Evolutionary conservation across 2,797 vertebrate genomes (phyloP).

Genomic region (Apogon talboti): DNA sequence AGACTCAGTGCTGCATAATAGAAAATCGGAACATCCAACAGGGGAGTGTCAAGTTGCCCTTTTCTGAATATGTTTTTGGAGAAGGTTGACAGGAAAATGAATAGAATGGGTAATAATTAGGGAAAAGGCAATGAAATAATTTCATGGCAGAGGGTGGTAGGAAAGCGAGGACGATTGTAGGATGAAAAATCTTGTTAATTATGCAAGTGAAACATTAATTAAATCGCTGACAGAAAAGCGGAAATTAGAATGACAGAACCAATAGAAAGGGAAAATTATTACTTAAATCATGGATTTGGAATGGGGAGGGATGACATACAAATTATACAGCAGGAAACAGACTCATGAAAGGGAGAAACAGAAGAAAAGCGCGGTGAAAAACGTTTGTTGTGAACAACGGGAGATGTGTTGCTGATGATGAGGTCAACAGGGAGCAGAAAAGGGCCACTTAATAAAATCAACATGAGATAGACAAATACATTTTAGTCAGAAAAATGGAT

Average conservation of each 20-base stretch:
- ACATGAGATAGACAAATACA: constrained; percentile 67
- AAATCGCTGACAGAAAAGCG: constrained; percentile 32
- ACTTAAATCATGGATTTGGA: neutral
- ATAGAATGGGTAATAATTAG: constrained; percentile 26
- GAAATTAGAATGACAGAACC: constrained; percentile 35
- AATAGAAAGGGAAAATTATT: neutral
- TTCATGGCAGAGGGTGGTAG: constrained; percentile 8
- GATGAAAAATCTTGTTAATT: constrained; percentile 39
- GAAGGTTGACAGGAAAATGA: constrained; percentile 57
- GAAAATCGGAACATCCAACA: constrained; percentile 55
- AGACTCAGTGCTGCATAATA: constrained; percentile 40
- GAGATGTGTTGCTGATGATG: constrained; percentile 24
- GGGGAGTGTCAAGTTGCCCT: constrained; percentile 56
- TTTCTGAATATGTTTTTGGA: constrained; percentile 48
- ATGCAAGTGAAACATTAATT: constrained; percentile 44
- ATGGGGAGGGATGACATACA: neutral
- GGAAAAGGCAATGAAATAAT: constrained; percentile 43
- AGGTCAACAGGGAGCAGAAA: constrained; percentile 42
- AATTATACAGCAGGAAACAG: neutral
- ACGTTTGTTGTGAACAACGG: neutral
- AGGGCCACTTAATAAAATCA: constrained; percentile 63
- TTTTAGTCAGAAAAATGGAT: constrained; percentile 74
- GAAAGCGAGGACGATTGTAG: constrained; percentile 5
- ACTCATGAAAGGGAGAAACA: neutral
- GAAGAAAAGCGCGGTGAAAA: neutral